phyloP scores from a whole-genome alignment of 2,113 vertebrate species.

The Rafetus swinhoei region DNA sequence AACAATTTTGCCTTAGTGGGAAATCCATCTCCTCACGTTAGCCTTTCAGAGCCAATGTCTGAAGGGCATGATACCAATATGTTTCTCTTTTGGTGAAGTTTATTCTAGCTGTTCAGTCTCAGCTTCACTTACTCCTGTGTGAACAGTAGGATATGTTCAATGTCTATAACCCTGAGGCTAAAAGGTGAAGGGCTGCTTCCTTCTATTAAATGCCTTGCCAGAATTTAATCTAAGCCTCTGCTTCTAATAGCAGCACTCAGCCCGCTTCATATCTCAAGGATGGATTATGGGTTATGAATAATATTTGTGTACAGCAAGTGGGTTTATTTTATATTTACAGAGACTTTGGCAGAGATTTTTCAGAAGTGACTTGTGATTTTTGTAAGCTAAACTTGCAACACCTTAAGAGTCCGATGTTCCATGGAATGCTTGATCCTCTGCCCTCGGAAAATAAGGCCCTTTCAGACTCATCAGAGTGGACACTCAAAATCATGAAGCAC shows the following conservation, averaged over 20 bases:
- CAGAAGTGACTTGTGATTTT: neutral
- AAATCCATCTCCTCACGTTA: neutral
- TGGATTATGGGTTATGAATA: neutral
- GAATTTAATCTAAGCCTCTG: neutral
- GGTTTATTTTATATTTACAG: neutral
- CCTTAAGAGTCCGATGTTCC: neutral
- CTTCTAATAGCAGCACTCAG: neutral
- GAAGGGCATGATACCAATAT: neutral
- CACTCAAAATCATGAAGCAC: neutral
- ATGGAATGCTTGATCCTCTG: neutral
- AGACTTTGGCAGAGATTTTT: neutral
- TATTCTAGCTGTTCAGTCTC: neutral
- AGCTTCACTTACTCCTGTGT: neutral
- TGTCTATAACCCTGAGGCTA: neutral
- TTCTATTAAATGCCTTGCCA: neutral
- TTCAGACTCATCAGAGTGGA: neutral
- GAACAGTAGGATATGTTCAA: neutral
- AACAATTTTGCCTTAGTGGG: neutral
- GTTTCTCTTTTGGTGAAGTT: neutral
- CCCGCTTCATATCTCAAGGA: neutral
- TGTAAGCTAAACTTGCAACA: neutral
- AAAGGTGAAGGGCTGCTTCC: neutral
- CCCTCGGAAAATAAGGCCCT: neutral
- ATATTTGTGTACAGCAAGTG: neutral
- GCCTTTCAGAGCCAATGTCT: neutral